Evolutionary conservation across 1,140 invertebrate species (phyloP).

Genomic region (Microplitis mediator): DNA sequence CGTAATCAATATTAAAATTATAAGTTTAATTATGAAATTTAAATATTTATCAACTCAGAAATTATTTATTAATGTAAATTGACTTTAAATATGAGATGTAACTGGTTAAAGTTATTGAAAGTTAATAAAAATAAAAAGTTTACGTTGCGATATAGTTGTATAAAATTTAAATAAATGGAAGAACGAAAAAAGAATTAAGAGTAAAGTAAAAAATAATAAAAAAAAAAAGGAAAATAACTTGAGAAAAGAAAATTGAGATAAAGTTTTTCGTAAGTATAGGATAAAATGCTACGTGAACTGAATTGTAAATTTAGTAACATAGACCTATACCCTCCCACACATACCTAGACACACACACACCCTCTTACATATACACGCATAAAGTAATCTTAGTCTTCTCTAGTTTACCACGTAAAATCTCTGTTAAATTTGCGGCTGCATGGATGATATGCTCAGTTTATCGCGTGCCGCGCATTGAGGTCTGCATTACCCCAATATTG

Average conservation of each 20-base stretch:
- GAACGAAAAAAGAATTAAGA: not conserved
- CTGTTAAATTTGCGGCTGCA: constrained; percentile 1
- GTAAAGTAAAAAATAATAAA: not conserved
- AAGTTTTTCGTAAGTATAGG: constrained; percentile 3
- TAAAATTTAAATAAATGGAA: not conserved
- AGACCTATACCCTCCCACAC: too few relatives aligned
- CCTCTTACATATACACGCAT: not conserved
- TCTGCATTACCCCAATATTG: not conserved
- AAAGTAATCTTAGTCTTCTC: constrained; percentile 26
- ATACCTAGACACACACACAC: not conserved
- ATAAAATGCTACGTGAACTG: too few relatives aligned
- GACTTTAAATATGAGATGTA: too few relatives aligned
- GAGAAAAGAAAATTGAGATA: not conserved
- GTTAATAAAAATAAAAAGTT: too few relatives aligned
- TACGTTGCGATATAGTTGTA: too few relatives aligned
- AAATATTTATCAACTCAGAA: too few relatives aligned
- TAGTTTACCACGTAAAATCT: constrained; percentile 24
- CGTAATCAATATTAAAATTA: too few relatives aligned
- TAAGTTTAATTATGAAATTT: too few relatives aligned
- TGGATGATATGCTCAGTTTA: not conserved
- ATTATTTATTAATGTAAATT: too few relatives aligned
- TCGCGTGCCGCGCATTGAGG: not conserved
- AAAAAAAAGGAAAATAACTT: constrained; percentile 8
- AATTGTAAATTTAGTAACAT: too few relatives aligned
- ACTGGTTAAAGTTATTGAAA: too few relatives aligned